These are phyloP conservation scores for Tipula vernalis DNA, from an alignment of 2,888 invertebrate genomes.

Conservation along the genomic window DNA sequence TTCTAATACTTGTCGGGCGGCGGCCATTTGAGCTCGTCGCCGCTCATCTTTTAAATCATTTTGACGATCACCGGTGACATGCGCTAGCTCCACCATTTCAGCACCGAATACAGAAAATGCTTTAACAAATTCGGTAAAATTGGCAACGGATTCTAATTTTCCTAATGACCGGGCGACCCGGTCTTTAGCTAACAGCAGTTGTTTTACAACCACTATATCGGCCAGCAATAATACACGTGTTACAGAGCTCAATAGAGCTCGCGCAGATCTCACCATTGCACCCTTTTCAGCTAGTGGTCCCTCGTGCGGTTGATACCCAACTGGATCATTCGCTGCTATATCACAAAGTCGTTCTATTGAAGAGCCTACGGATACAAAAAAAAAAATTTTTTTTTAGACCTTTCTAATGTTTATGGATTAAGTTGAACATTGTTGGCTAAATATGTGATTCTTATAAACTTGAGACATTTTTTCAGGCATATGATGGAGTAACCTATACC, in stretches of 20 bases:
- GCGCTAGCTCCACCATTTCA: constrained; percentile 97
- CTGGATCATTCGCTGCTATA: constrained; percentile 42
- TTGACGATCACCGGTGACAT: constrained; percentile 68
- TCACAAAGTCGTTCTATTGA: constrained; percentile 88
- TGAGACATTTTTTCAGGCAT: not conserved
- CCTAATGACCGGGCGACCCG: constrained; percentile 80
- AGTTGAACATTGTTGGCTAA: not conserved
- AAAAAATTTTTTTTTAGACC: not conserved
- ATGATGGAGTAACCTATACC: not conserved
- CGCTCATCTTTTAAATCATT: constrained; percentile 89
- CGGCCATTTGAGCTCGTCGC: constrained; percentile 89
- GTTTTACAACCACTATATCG: constrained; percentile 95
- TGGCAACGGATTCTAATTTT: constrained; percentile 74
- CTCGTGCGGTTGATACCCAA: constrained; percentile 43
- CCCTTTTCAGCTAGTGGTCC: constrained; percentile 56
- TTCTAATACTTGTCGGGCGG: constrained; percentile 89
- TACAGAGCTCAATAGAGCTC: constrained; percentile 86
- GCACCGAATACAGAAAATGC: constrained; percentile 97
- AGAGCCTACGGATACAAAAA: constrained; percentile 47
- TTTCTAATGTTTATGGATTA: not conserved
- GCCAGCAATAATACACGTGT: constrained; percentile 91
- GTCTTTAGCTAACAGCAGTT: constrained; percentile 88
- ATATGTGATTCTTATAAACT: not conserved
- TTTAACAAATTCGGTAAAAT: constrained; percentile 95
- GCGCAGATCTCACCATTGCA: constrained; percentile 79